A percentile compares a stretch with the other conserved stretches of the same genome.
Conservation (phyloP, 2,797 vertebrate genomes). For the Spheniscus humboldti region DNA sequence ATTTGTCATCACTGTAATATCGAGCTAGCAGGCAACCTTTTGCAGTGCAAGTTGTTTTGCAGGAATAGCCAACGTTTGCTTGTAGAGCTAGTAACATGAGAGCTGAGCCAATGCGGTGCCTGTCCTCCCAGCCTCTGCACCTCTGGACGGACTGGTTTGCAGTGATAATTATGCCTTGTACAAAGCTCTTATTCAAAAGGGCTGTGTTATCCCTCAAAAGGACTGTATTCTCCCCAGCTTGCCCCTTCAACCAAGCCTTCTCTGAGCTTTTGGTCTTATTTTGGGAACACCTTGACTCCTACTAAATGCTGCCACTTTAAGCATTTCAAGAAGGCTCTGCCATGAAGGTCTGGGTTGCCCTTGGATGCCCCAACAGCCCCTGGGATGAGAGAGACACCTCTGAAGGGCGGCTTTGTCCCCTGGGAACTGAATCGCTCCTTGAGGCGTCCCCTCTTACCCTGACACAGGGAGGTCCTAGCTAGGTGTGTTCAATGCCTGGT, state of each 20-base stretch:
- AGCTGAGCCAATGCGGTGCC: not conserved
- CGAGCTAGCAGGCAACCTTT: not conserved
- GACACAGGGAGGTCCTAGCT: not conserved
- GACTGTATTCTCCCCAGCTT: not conserved
- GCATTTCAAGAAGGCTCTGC: not conserved
- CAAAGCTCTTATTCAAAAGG: not conserved
- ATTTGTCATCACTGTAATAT: too few relatives aligned
- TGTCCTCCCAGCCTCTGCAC: not conserved
- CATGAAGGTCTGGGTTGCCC: not conserved
- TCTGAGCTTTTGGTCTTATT: not conserved
- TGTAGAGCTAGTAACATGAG: accelerated
- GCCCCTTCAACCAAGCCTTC: not conserved
- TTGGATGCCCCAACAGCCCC: not conserved
- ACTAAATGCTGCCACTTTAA: not conserved
- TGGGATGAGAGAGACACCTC: not conserved
- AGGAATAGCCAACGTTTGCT: not conserved
- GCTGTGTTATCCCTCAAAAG: not conserved
- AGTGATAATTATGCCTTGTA: accelerated
- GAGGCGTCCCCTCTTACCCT: not conserved
- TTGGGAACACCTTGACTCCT: not conserved
- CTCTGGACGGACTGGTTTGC: not conserved
- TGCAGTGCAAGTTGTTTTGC: not conserved
- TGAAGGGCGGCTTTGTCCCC: not conserved
- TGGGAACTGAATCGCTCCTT: not conserved
- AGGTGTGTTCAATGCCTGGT: not conserved